Conservation (phyloP, 2,888 invertebrate species). For the Sesamia inferens region DNA sequence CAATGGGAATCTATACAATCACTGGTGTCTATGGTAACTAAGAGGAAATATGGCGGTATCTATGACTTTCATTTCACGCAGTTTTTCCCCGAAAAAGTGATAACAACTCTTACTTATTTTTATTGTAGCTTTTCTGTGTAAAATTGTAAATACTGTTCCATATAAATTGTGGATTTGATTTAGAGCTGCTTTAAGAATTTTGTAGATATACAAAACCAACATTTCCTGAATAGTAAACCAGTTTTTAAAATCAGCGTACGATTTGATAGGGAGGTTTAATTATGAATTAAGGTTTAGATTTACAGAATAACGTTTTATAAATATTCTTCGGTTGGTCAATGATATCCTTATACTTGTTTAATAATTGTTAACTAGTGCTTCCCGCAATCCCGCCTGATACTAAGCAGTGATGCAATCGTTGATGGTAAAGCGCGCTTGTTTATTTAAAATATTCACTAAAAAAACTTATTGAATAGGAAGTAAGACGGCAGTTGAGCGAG, state of each 20-base stretch:
- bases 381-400: no score
- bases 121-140: background rate
- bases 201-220: background rate
- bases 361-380: no score
- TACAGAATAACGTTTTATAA: background rate
- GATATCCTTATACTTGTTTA: no score
- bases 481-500: no score
- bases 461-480: no score
- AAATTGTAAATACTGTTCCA: background rate
- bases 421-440: no score
- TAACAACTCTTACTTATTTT: background rate
- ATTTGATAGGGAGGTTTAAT: background rate
- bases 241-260: background rate
- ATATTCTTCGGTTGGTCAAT: background rate
- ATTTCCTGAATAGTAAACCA: background rate
- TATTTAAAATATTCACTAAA: no score
- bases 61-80: background rate
- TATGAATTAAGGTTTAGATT: background rate
- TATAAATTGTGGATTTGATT: background rate
- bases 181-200: background rate
- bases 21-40: background rate
- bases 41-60: background rate
- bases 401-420: no score
- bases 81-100: background rate
- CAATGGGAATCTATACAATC: conserved; percentile 7